Evolutionary conservation across 2,113 vertebrate species (phyloP), one percentile per base, ranked within the genome.

Genomic region (Galbula dea): DNA sequence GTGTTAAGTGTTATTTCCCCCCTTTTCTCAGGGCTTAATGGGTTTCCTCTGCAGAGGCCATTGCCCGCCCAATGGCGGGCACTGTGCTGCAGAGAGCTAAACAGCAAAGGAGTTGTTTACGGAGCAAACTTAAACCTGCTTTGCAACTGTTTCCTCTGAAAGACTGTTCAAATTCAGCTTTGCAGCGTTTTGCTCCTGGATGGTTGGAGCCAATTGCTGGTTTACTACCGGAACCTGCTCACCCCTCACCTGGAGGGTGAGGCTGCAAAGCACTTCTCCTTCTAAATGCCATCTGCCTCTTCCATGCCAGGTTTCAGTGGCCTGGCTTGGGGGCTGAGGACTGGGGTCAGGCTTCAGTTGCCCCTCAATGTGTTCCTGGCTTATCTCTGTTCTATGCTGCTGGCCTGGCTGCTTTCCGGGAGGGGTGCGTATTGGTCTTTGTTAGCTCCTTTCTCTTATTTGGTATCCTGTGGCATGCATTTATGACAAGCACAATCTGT

Each of bases 61-160:
- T 75, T 5, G 21, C 75, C 75, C 11, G 34, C 34, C 83, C 24
- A 1, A 3, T 1, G 13, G 18, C 23, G 5, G 43, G 54, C 74
- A 32, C 45, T 1, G 3, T 30, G 66, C 73, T 91, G 82, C 54
- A 36, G 78, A 9, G 75, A 41, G 63, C 23, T 19, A 6, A 77
- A 34, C 32, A 71, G 34, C 30, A 16, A 32, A 52, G 55, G 7
- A 21, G 45, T 63, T 90, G 72, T 91, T 93, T 77, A 48, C 2
- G 30, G 59, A 83, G 72, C 72, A 89, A 88, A 95, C 77, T 94
- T 82, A 84, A 83, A 86, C 86, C 88, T 81, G 61, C 90, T 68
- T 75, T 86, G 61, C 81, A 72, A 49, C 77, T 73, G 9, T 86
- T 90, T 55, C 21, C 52, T 63, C n/a, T 65, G 15, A 71, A 91